Evolutionary conservation across 2,113 vertebrate species (phyloP), one percentile per base, ranked within the genome.

Genomic region (Neoarius graeffei): DNA sequence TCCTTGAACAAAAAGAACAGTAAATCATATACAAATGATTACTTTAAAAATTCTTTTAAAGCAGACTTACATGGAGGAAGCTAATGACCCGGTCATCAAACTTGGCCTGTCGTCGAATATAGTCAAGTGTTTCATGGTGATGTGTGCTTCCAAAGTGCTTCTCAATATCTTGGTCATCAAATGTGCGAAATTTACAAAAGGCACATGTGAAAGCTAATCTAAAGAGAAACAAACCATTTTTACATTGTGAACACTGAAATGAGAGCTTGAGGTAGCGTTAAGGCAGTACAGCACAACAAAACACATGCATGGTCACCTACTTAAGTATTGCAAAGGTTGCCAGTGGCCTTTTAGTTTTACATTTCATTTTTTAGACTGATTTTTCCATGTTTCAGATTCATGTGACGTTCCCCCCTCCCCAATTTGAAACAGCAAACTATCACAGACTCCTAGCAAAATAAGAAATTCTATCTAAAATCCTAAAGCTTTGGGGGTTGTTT

Each of bases 141-240:
- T 94, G 95, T 84, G 93, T 86, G 94, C 96, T 96, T 93, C 95
- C 95, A 93, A 97, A 93, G 93, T 97, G 97, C 14, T 95, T 88
- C 90, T 97, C 96, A 88, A 97, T 97, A 91, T 97, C 96, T 91
- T 96, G 96, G 91, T 97, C 96, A 92, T 97, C 97, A 94, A 96
- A 97, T 0, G 97, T 97, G 90, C 96, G 96, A 89, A 96, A 97
- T 85, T 97, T 97, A 94, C 97, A 97, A 93, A 97, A 97, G 8
- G 97, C 96, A 92, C 97, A 97, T 10, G 97, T 97, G 90, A 97
- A 97, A 27, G 96, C 96, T 95, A 96, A 95, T 92, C 96, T 97
- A 27, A n/a, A 57, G 27, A 64, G 7, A 83, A 86, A 85, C 25
- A 73, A 56, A 62, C 30, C 7, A 66, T 9, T 64, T 69, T 52